Conservation (phyloP, 1,140 invertebrate species). For the Achroia grisella region DNA sequence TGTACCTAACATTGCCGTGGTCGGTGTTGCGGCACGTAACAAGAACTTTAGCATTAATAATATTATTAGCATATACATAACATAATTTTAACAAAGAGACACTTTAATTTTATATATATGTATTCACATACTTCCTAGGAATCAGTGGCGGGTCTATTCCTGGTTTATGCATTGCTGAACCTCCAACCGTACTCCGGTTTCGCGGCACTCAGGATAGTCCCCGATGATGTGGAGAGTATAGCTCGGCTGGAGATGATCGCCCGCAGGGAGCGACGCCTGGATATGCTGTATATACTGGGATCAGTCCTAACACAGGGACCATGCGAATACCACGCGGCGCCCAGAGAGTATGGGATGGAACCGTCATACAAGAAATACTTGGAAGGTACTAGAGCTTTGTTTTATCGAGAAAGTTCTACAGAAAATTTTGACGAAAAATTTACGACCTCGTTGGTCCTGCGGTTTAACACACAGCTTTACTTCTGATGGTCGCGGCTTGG, state of each 20-base stretch:
- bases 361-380: constrained; percentile 34
- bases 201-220: constrained; percentile 29
- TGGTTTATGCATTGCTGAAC: constrained; percentile 40
- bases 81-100: too few relatives aligned
- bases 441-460: too few relatives aligned
- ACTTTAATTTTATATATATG: too few relatives aligned
- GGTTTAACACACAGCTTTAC: too few relatives aligned
- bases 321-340: constrained; percentile 29
- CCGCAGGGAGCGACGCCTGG: constrained; percentile 26
- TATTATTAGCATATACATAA: too few relatives aligned
- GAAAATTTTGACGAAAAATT: too few relatives aligned
- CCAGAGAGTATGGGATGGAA: constrained; percentile 50
- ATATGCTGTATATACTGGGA: constrained; percentile 47
- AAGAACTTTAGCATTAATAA: too few relatives aligned
- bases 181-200: constrained; percentile 42
- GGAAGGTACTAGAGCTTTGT: constrained; percentile 36
- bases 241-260: constrained; percentile 33
- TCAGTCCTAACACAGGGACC: constrained; percentile 32
- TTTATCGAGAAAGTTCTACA: too few relatives aligned
- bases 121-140: constrained; percentile 40
- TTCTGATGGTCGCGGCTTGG: too few relatives aligned
- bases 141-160: constrained; percentile 40
- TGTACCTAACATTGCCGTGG: too few relatives aligned
- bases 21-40: too few relatives aligned
- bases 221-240: constrained; percentile 35